Evolutionary conservation across 2,888 invertebrate genomes (phyloP), one percentile per base, ranked within the genome.

Genomic region (Rhyacophila evoluta): DNA sequence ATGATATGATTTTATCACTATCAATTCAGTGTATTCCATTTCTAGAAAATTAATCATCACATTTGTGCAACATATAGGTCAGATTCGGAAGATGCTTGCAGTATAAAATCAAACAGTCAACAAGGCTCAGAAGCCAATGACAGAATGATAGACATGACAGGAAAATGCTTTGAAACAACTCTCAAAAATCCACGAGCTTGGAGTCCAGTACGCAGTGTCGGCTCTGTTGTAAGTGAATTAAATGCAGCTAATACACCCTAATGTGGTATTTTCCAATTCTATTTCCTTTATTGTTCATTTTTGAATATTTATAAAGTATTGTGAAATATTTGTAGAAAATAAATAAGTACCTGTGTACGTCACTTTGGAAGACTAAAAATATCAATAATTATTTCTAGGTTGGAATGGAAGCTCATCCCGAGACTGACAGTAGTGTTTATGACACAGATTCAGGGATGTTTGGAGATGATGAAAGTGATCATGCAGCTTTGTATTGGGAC

Each of bases 151-250:
- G 92, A 91, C 85, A 87, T 93, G 15, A 89, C 91, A 12, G 92
- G 92, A 10, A 94, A 93, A 86, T 92, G 92, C 85, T 93, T 92
- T 86, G 94, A 94, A 86, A 92, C 92, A 3, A 93, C 93, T 83
- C 87, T 93, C n/a, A 94, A 93, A 84, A 95, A 95, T 87, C 95
- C 95, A 19, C 91, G 95, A 84, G 95, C 95, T 29, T 95, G 96
- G 95, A 95, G 95, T 84, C 96, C 96, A 15, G 95, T 95, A n/a
- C 91, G 95, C 82, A 95, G 95, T 85, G 95, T 95, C 6, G 96
- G 96, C 8, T 95, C 95, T 27, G 94, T 95, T 72, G 93, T 93
- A 19, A 79, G 81, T 82, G 19, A 67, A 69, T 19, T 19, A 37
- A 1, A 15, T 29, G 12, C 2, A 12, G n/a, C n/a, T 38, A 38